These are phyloP conservation scores for Cephus rjabovi DNA, from an alignment of 2,888 invertebrate genomes.

Conservation along the genomic window DNA sequence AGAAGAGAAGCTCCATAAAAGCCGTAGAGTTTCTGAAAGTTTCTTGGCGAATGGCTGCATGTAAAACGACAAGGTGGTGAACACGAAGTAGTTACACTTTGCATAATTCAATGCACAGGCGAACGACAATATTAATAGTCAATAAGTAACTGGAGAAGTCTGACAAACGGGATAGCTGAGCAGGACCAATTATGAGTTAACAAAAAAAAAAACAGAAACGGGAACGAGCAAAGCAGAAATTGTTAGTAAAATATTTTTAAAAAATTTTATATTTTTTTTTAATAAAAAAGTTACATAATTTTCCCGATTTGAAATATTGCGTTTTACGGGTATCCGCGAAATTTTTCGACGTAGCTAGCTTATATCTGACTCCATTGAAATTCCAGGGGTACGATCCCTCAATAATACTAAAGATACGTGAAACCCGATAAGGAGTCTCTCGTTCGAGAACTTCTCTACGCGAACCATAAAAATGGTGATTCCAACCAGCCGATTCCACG, in stretches of 20 bases:
- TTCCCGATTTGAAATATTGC: not conserved
- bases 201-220: not conserved
- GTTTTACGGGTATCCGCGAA: not conserved
- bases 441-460: not conserved
- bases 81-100: not conserved
- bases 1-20: conserved; percentile 25
- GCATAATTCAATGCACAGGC: not conserved
- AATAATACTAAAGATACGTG: not conserved
- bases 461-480: not conserved
- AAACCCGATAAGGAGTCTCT: not conserved
- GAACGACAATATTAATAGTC: not conserved
- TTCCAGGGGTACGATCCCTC: not conserved
- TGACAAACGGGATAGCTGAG: not conserved
- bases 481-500: not conserved
- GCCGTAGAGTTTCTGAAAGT: not conserved
- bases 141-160: not conserved
- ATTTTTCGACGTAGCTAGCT: not conserved
- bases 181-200: not conserved
- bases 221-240: not conserved
- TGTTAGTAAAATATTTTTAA: no score
- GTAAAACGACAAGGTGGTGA: not conserved
- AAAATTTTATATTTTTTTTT: not conserved
- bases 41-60: not conserved
- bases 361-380: not conserved
- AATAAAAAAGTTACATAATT: not conserved